Evolutionary conservation across 2,113 vertebrate genomes (phyloP), one percentile per base, ranked within the genome.

Genomic region (Odobenus rosmarus): DNA sequence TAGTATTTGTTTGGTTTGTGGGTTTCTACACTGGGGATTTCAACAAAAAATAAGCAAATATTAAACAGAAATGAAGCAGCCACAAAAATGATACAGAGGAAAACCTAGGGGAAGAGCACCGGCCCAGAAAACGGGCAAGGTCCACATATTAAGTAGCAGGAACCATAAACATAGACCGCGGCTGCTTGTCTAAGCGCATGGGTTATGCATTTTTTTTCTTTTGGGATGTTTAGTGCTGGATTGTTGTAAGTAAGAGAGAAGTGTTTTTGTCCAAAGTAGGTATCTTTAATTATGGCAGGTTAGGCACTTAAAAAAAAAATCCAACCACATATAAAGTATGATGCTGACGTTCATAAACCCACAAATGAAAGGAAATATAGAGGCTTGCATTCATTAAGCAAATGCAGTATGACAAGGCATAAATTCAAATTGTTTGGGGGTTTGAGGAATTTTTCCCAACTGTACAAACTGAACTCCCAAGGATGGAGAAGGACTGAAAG

Each of bases 31-130:
- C 98, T 80, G 95, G 98, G 98, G 98, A 98, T 98, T 99, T 98
- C 97, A 98, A 96, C 97, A 98, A 98, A 98, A 98, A 99, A 99
- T 98, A 98, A 98, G 96, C 97, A 99, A 98, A 99, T 98, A 98
- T 98, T 98, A 98, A 98, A 97, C 88, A 97, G 97, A 98, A 99
- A 61, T 7, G 96, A 98, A 98, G 96, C 90, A 96, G 97, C 33
- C 49, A 0, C 97, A 98, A 96, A 97, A 97, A 98, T 59, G 94
- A 95, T 98, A 97, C 93, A 97, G 96, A 79, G 71, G 95, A 81
- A 98, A 98, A 94, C 71, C 71, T 95, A 90, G n/a, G 93, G 92
- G 61, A 98, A 95, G 76, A 91, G 77, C 94, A 91, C 53, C 95
- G 84, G 84, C 80, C 59, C 49, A 97, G 97, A 98, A 97, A 98